Evolutionary conservation across 2,113 vertebrate genomes (phyloP).

Genomic region (Phaethornis superciliosus): DNA sequence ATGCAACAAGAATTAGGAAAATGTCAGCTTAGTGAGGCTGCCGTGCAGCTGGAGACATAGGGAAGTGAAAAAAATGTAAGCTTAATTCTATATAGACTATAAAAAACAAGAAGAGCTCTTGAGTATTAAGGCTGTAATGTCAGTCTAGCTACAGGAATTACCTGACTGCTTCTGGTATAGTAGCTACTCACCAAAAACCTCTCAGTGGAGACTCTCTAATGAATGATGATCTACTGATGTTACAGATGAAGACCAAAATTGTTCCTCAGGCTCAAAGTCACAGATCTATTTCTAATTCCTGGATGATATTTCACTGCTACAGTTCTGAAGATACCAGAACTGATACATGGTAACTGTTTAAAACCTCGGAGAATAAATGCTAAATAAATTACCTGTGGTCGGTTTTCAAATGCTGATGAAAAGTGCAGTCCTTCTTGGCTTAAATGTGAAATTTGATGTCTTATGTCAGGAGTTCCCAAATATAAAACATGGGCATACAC

Average conservation of each 20-base stretch:
- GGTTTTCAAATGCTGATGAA: background rate
- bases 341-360: background rate
- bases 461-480: background rate
- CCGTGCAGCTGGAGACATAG: background rate
- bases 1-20: background rate
- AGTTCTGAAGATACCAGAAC: background rate
- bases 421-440: background rate
- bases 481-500: background rate
- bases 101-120: background rate
- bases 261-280: background rate
- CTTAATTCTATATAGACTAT: background rate
- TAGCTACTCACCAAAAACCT: background rate
- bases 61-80: background rate
- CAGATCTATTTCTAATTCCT: background rate
- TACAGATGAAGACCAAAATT: background rate
- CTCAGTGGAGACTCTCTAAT: background rate
- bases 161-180: background rate
- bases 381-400: background rate
- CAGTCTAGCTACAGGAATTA: background rate
- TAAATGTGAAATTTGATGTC: background rate
- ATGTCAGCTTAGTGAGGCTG: background rate
- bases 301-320: background rate
- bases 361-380: background rate
- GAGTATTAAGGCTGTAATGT: background rate
- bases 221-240: background rate